Percentiles rank a stretch among this genome's conserved stretches.
These are phyloP conservation scores for Gavia stellata DNA, from an alignment of 2,113 vertebrate genomes.

Conservation along the genomic window DNA sequence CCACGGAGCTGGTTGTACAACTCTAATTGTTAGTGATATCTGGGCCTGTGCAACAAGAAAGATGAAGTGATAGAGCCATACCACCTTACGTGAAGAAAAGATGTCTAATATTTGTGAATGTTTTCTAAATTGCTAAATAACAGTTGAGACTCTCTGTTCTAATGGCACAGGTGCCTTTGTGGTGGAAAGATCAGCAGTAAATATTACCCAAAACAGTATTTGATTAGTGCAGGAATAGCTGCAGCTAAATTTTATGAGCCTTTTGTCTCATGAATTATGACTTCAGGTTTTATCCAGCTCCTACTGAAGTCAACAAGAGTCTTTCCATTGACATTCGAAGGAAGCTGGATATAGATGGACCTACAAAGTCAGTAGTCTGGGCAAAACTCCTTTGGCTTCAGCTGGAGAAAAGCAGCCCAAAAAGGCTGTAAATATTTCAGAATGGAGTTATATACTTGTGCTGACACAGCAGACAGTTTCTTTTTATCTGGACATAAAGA, in stretches of 20 bases:
- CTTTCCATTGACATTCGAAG: neutral
- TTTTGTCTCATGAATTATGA: neutral
- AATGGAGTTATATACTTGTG: neutral
- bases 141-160: neutral
- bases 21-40: neutral
- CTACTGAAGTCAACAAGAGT: neutral
- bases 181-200: neutral
- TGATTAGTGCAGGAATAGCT: neutral
- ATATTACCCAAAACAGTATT: neutral
- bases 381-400: neutral
- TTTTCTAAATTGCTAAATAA: neutral
- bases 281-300: neutral
- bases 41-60: neutral
- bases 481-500: neutral
- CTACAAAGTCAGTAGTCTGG: neutral
- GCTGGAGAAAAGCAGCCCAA: neutral
- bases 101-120: neutral
- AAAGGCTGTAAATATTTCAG: conserved; percentile 13
- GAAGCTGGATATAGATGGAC: neutral
- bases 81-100: neutral
- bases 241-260: neutral
- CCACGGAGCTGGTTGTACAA: neutral
- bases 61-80: neutral
- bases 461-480: neutral
- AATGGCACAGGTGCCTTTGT: neutral